Conservation (phyloP, 2,888 invertebrate species). For the Volucella inflata region DNA sequence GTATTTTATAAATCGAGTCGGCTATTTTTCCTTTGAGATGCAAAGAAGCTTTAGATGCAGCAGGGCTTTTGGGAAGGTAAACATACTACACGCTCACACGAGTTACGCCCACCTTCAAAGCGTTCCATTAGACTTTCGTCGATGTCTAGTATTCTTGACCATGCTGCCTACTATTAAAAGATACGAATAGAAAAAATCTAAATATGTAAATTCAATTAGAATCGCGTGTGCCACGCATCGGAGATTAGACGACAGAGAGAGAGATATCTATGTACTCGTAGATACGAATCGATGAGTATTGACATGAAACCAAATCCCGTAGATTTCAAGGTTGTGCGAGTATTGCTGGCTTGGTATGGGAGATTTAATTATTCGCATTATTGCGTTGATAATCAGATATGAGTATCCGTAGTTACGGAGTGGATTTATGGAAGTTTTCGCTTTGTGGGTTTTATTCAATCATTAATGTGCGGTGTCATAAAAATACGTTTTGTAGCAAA, state of each 20-base stretch:
- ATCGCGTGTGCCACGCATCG: slow-evolving; percentile 70
- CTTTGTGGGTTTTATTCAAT: too few relatives aligned
- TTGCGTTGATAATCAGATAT: slow-evolving; percentile 28
- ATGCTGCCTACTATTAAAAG: slow-evolving; percentile 36
- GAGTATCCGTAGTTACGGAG: background rate
- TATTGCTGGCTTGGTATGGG: background rate
- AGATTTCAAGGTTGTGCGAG: slow-evolving; percentile 46
- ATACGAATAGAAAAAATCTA: slow-evolving; percentile 17
- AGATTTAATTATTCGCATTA: slow-evolving; percentile 33
- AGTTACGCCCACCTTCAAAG: slow-evolving; percentile 30
- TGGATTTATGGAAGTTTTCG: too few relatives aligned
- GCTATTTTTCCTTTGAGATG: slow-evolving; percentile 52
- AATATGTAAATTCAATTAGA: slow-evolving; percentile 59
- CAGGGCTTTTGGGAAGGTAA: slow-evolving; percentile 31
- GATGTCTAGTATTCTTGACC: slow-evolving; percentile 35
- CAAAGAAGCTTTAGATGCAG: slow-evolving; percentile 27
- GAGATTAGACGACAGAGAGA: slow-evolving; percentile 51
- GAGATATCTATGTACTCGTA: background rate
- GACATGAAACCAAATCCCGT: slow-evolving; percentile 47
- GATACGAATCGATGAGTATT: slow-evolving; percentile 15
- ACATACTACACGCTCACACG: slow-evolving; percentile 3
- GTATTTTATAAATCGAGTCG: background rate
- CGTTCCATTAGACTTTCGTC: slow-evolving; percentile 50
- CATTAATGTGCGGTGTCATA: too few relatives aligned
- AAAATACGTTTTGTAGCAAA: too few relatives aligned